Evolutionary conservation across 2,797 vertebrate species (phyloP).

Genomic region (Myotis pilosus): DNA sequence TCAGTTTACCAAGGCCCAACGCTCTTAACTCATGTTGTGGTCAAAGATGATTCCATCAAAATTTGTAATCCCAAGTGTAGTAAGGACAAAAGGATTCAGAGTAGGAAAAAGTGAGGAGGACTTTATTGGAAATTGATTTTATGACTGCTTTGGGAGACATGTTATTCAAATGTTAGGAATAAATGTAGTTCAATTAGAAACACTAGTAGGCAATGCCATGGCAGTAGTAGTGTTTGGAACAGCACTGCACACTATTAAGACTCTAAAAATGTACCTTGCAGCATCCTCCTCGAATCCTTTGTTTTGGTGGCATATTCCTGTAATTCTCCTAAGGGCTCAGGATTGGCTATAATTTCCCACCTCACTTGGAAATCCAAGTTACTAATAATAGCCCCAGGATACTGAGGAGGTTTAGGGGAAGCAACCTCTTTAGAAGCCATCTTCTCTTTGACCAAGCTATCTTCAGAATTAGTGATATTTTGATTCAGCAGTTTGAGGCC

Average conservation of each 20-base stretch:
- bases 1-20: neutral
- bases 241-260: neutral
- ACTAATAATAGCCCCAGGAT: neutral
- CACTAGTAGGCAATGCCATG: neutral
- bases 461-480: neutral
- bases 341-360: neutral
- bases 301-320: neutral
- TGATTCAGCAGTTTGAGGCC: neutral
- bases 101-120: neutral
- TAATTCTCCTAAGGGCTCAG: neutral
- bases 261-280: neutral
- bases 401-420: neutral
- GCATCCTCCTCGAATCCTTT: neutral
- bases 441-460: neutral
- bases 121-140: neutral
- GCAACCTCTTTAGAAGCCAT: neutral
- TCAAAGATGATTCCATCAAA: neutral
- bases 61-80: neutral
- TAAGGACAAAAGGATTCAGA: neutral
- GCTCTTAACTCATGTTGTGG: neutral
- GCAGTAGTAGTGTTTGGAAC: no score
- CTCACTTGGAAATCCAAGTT: neutral
- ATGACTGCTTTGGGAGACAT: neutral
- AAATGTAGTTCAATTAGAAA: neutral
- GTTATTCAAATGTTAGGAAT: neutral